phyloP scores from a whole-genome alignment of 2,888 invertebrate species.

The Brachyopa scutellaris region DNA sequence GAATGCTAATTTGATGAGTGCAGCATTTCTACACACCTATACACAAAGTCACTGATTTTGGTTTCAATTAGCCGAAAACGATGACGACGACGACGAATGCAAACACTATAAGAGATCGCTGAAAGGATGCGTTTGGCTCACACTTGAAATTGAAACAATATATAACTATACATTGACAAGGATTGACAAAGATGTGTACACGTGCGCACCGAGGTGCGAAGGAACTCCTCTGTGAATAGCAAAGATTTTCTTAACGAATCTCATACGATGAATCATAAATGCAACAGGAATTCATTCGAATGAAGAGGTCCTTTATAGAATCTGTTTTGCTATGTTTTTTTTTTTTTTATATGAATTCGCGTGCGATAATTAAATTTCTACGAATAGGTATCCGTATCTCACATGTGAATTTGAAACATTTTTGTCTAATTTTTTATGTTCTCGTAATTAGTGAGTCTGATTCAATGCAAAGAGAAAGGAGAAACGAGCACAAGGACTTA shows the following conservation, averaged over 20 bases:
- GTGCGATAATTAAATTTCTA: constrained; percentile 40
- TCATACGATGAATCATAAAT: background rate
- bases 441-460: constrained; percentile 42
- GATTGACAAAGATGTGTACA: background rate
- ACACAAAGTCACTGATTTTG: constrained; percentile 33
- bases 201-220: background rate
- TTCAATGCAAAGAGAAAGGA: background rate
- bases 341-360: too few species aligned
- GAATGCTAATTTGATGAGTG: constrained; percentile 56
- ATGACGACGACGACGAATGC: background rate
- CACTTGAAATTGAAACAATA: background rate
- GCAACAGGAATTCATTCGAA: constrained; percentile 21
- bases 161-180: constrained; percentile 8
- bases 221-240: background rate
- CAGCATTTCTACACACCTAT: background rate
- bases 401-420: background rate
- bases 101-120: background rate
- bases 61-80: constrained; percentile 45
- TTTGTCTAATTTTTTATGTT: constrained; percentile 8
- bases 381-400: too few species aligned
- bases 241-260: background rate
- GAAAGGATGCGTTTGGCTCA: constrained; percentile 24
- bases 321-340: too few species aligned
- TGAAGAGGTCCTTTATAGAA: constrained; percentile 18
- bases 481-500: constrained; percentile 27